Evolutionary conservation across 1,140 invertebrate genomes (phyloP).

Genomic region (Plodia interpunctella): DNA sequence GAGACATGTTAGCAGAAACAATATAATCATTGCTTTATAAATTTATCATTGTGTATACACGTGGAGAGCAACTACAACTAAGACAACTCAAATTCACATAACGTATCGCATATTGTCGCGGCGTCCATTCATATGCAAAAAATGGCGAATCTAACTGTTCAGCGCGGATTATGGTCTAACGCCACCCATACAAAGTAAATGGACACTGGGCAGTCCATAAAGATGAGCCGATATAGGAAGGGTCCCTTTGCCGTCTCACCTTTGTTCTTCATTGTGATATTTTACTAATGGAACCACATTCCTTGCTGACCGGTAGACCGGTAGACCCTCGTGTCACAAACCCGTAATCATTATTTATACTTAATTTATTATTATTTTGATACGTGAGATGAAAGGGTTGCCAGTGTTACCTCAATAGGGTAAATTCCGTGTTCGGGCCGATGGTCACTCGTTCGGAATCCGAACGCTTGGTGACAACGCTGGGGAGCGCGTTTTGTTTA

Average conservation of each 20-base stretch:
- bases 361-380: constrained; percentile 76
- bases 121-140: constrained; percentile 54
- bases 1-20: no score
- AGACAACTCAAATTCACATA: neutral
- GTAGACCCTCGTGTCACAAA: constrained; percentile 31
- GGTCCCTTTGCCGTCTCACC: constrained; percentile 30
- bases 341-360: constrained; percentile 59
- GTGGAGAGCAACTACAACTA: neutral
- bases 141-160: constrained; percentile 43
- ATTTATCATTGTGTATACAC: neutral
- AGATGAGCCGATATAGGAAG: constrained; percentile 65
- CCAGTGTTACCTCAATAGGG: constrained; percentile 53
- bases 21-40: no score
- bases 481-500: constrained; percentile 31
- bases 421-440: constrained; percentile 51
- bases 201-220: constrained; percentile 69
- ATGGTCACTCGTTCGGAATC: constrained; percentile 33
- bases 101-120: neutral
- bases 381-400: constrained; percentile 68
- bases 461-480: neutral
- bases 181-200: constrained; percentile 51
- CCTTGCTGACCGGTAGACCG: constrained; percentile 59
- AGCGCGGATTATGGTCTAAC: constrained; percentile 71
- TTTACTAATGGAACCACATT: constrained; percentile 73
- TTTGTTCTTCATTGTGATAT: constrained; percentile 62